These are phyloP conservation scores for Xiphias gladius DNA, from an alignment of 2,113 vertebrate species.

Conservation along the genomic window DNA sequence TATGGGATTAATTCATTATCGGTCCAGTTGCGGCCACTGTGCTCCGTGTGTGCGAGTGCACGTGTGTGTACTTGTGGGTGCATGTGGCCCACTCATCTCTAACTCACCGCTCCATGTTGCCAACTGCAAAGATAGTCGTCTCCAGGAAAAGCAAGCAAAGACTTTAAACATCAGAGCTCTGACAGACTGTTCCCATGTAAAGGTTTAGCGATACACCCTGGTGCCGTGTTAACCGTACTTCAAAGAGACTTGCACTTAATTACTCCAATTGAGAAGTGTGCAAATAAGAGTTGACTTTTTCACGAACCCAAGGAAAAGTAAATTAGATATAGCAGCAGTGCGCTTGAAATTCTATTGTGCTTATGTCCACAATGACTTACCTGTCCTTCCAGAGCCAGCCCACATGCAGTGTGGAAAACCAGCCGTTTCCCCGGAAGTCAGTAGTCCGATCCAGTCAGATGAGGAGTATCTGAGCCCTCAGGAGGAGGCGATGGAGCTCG, in stretches of 20 bases:
- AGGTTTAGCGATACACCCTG: slow-evolving; percentile 9
- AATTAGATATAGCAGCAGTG: slow-evolving; percentile 2
- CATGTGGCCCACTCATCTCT: slow-evolving; percentile 31
- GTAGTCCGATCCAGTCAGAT: slow-evolving; percentile 88
- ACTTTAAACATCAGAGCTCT: slow-evolving; percentile 50
- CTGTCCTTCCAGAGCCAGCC: slow-evolving; percentile 58
- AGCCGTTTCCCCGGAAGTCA: slow-evolving; percentile 72
- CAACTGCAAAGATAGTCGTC: slow-evolving; percentile 46
- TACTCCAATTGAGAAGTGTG: slow-evolving; percentile 27
- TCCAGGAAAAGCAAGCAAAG: slow-evolving; percentile 46
- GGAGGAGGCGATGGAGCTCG: slow-evolving; percentile 89
- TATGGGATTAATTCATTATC: slow-evolving; percentile 76
- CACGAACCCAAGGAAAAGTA: slow-evolving; percentile 19
- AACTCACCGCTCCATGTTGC: slow-evolving; percentile 31
- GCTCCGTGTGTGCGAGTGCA: slow-evolving; percentile 15
- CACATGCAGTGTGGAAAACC: slow-evolving; percentile 61
- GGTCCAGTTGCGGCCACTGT: slow-evolving; percentile 58
- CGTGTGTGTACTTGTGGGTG: slow-evolving; percentile 2
- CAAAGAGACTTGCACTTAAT: slow-evolving; percentile 39
- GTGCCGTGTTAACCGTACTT: slow-evolving; percentile 35
- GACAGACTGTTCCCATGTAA: slow-evolving; percentile 37
- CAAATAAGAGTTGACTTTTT: slow-evolving; percentile 32
- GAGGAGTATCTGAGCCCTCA: slow-evolving; percentile 91
- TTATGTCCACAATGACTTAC: not conserved
- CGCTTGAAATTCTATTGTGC: not conserved